These are phyloP conservation scores for Molossus alvarezi DNA, from an alignment of 2,797 vertebrate genomes.

Conservation along the genomic window DNA sequence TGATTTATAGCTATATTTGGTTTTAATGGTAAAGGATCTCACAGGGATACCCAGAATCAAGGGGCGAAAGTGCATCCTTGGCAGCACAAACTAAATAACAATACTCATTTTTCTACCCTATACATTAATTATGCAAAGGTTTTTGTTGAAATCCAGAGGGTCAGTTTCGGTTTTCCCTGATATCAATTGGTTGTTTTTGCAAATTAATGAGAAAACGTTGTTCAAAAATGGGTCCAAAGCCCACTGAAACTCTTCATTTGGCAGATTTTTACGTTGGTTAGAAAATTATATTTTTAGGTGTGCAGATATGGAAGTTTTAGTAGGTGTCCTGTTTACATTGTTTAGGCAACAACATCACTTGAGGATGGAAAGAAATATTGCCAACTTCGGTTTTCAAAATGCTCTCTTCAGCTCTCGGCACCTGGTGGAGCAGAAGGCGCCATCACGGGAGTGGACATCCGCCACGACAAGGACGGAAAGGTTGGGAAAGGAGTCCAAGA, in stretches of 20 bases:
- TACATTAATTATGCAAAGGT: slow-evolving; percentile 34
- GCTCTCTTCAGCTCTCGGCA: background rate
- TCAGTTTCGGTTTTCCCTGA: background rate
- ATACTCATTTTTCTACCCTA: background rate
- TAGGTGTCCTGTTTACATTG: background rate
- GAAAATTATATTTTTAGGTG: background rate
- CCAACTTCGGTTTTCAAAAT: slow-evolving; percentile 45
- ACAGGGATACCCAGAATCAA: slow-evolving; percentile 29
- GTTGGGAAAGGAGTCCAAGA: background rate
- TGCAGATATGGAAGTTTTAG: background rate
- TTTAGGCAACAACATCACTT: slow-evolving; percentile 21
- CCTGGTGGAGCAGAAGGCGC: background rate
- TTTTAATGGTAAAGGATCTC: slow-evolving; percentile 24
- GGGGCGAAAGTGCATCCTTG: background rate
- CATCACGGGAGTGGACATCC: background rate
- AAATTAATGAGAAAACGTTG: slow-evolving; percentile 39
- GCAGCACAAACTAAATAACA: background rate
- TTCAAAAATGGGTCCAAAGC: background rate
- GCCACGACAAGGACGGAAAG: background rate
- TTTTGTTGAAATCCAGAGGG: slow-evolving; percentile 45
- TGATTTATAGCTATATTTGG: background rate
- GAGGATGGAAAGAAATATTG: background rate
- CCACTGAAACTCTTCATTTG: background rate
- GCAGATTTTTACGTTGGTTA: background rate
- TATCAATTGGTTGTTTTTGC: background rate